Conservation (phyloP, 2,113 vertebrate species). For the Pachyramphus minor region DNA sequence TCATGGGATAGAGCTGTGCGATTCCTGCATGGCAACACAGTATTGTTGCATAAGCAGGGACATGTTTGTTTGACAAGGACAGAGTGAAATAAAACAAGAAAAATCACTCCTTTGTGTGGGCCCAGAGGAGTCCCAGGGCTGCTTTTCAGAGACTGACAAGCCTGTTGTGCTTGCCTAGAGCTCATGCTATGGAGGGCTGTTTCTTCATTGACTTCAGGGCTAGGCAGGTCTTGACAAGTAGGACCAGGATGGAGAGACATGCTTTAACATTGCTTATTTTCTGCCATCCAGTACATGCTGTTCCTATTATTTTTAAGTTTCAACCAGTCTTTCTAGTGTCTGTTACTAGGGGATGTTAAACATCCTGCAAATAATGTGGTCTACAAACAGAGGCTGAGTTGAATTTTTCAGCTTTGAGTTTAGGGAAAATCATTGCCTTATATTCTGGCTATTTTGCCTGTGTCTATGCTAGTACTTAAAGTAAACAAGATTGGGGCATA, state of each 20-base stretch:
- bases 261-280: background rate
- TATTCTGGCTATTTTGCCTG: background rate
- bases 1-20: background rate
- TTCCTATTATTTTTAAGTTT: background rate
- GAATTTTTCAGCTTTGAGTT: conserved; percentile 3
- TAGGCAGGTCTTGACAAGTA: background rate
- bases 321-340: background rate
- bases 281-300: fast-evolving
- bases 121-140: background rate
- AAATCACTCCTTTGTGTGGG: background rate
- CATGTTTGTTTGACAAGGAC: background rate
- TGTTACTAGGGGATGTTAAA: conserved; percentile 4
- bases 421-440: background rate
- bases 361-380: background rate
- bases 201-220: background rate
- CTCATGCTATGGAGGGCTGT: background rate
- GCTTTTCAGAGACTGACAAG: background rate
- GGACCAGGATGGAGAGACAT: background rate
- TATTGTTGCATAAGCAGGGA: background rate
- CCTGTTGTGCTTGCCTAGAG: background rate
- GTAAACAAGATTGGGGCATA: background rate
- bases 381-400: background rate
- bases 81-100: background rate
- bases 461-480: background rate
- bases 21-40: fast-evolving